Evolutionary conservation across 2,797 vertebrate species (phyloP), one percentile per base, ranked within the genome.

Genomic region (Vireo griseus): DNA sequence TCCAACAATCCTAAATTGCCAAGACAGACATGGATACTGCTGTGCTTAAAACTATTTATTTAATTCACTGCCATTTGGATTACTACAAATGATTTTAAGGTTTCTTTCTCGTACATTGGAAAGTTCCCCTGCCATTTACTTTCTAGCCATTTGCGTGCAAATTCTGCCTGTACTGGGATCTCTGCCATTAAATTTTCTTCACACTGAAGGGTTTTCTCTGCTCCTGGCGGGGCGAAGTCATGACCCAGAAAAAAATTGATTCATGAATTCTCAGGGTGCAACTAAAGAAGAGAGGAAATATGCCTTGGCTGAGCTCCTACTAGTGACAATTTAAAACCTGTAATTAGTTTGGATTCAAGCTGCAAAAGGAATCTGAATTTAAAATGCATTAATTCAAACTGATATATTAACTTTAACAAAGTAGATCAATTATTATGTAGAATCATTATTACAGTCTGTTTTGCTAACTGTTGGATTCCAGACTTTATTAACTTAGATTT

Each of bases 241-340:
- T 98, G 98, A 98, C 98, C 98, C 98, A 98, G 97, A 98, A 98
- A 98, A 98, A 98, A 98, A 98, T 98, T 98, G 97, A 98, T 98
- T 98, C 97, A 98, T 97, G 97, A 98, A 98, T 98, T 98, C 97
- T 97, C 97, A 98, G 96, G 97, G 97, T 97, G 95, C 96, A 97
- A 96, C 97, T 96, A 97, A 97, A 97, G 96, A 97, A 96, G 97
- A 97, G 97, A 97, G 96, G 95, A 97, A 98, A 97, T 98, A 97
- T 98, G 97, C 96, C 97, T 97, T 98, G 98, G 97, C 98, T 97
- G 97, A 97, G 97, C 97, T 98, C 98, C 96, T 97, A 95, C 97
- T 96, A 97, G 97, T 98, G 97, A 98, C 98, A 98, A 98, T 97
- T 98, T 98, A 97, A 98, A 98, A 98, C 98, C 97, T 98, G 97